Evolutionary conservation across 2,888 invertebrate species (phyloP), one percentile per base, ranked within the genome.

Genomic region (Loripinus fragilis): DNA sequence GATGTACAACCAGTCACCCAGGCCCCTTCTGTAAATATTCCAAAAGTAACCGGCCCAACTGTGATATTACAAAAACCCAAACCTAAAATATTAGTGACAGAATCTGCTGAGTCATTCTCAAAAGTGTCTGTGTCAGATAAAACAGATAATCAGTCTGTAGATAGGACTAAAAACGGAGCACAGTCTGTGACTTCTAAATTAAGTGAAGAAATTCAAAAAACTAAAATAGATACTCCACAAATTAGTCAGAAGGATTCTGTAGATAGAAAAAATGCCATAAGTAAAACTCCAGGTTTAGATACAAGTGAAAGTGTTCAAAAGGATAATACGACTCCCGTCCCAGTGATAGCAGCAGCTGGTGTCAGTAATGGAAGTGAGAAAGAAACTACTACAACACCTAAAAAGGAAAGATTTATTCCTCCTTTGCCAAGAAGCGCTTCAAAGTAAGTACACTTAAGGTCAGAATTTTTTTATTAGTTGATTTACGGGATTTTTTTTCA

Each of bases 391-490:
- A 78, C 64, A n/a, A 88, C 87, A 12, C 86, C 87, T 0, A 86
- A 88, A 64, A 87, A 86, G 71, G 87, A 88, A 55, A 65, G 83
- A 41, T 74, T 71, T 65, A 81, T 83, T 45, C 86, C 85, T 25
- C 86, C 85, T 69, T 77, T 89, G 28, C 89, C 89, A 1, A 89
- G 85, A 74, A 89, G 89, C 74, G 78, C 89, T 42, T 90, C 90
- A n/a, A 91, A 87, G 90, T 91, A 78, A 85, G 88, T 87, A 50
- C n/a, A n/a, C n/a, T n/a, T n/a, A n/a, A n/a, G n/a, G n/a, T n/a
- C n/a, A n/a, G n/a, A n/a, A n/a, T n/a, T n/a, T n/a, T n/a, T n/a
- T n/a, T n/a, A n/a, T n/a, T n/a, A n/a, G n/a, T n/a, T n/a, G n/a
- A n/a, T n/a, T n/a, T n/a, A n/a, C n/a, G n/a, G n/a, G n/a, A n/a